Percentiles rank a stretch among this genome's conserved stretches.
phyloP scores from a whole-genome alignment of 2,888 invertebrate species.

The Odontothrips loti region DNA sequence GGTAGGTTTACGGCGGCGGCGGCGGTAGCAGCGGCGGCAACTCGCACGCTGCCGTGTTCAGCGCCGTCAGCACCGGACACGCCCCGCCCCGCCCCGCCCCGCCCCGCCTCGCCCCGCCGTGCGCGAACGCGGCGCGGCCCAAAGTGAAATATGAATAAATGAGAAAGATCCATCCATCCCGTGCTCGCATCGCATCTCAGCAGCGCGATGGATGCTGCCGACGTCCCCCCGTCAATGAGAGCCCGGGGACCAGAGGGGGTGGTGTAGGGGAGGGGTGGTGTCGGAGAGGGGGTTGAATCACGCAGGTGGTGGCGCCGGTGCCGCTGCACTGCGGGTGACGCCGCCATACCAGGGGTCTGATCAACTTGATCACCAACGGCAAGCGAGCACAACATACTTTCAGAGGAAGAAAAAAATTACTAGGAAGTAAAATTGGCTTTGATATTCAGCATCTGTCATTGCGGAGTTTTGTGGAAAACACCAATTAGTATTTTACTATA shows the following conservation, averaged over 20 bases:
- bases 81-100: neutral
- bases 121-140: neutral
- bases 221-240: neutral
- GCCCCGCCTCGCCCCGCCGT: neutral
- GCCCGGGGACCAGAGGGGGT: neutral
- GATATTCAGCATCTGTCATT: too few relatives aligned
- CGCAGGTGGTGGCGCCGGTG: neutral
- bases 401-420: too few relatives aligned
- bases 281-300: neutral
- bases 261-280: neutral
- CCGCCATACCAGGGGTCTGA: too few relatives aligned
- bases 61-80: too few relatives aligned
- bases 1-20: neutral
- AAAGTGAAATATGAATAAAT: constrained; percentile 27
- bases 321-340: too few relatives aligned
- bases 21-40: too few relatives aligned
- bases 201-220: neutral
- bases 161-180: constrained; percentile 26
- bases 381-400: too few relatives aligned
- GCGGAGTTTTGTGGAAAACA: too few relatives aligned
- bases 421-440: too few relatives aligned
- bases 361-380: too few relatives aligned
- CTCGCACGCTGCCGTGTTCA: neutral
- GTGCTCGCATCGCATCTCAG: neutral
- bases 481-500: too few relatives aligned